Evolutionary conservation across 2,113 vertebrate genomes (phyloP), one percentile per base, ranked within the genome.

Genomic region (Erythrolamprus reginae): DNA sequence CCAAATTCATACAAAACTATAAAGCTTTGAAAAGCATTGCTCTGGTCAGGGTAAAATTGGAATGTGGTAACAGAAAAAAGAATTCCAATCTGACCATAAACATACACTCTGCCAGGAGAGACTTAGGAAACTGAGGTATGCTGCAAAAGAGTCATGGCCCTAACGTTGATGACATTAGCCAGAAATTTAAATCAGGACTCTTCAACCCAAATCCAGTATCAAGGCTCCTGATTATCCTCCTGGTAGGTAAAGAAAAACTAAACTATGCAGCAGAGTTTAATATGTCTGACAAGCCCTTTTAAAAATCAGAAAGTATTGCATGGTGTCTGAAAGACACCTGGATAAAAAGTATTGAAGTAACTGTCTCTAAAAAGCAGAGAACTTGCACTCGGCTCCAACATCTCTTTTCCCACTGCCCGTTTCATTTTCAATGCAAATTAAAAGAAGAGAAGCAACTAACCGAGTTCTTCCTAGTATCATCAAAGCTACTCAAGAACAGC

Each of bases 221-320:
- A 91, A 88, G 86, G 77, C 86, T 56, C 45, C 53, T 88, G 58
- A 28, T 87, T 88, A 47, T 26, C 86, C 45, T 85, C 58, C 23
- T 87, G n/a, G 28, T 3, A 28, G 33, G 12, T 47, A 38, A 10
- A n/a, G 61, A n/a, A 77, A 77, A 77, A 77, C 65, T 6, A 65
- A 77, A 77, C 33, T 77, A 89, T 87, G 86, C 53, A 91, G 84
- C 53, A 83, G 77, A 88, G 48, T 50, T 65, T 61, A 42, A 65
- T 83, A 84, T 47, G 23, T 89, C 91, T 70, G 82, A 47, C 47
- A 86, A 88, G 85, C 89, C 89, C 89, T 88, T 90, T 86, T 87
- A 89, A 89, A 89, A 91, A 89, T 65, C 82, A 90, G 55, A 88
- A 92, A 88, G 55, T 92, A 92, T 92, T 92, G 91, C 91, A 92